A percentile compares a stretch with the other conserved stretches of the same genome.
phyloP scores from a whole-genome alignment of 2,888 invertebrate species.

The Acanthosepion lycidas region DNA sequence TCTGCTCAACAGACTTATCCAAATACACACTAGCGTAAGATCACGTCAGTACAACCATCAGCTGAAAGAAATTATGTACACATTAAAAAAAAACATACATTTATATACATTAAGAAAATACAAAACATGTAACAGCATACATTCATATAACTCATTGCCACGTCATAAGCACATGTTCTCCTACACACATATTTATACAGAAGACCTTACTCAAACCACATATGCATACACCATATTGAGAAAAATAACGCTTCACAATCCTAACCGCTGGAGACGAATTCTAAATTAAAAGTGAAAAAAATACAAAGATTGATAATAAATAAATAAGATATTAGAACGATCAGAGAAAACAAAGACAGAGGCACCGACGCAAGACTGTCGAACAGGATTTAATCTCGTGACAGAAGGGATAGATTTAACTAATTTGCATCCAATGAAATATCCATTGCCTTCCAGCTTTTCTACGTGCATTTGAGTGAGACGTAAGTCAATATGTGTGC shows the following conservation, averaged over 20 bases:
- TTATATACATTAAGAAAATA: not conserved
- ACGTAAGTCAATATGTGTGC: not conserved
- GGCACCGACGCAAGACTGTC: slow-evolving; percentile 6
- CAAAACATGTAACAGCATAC: not conserved
- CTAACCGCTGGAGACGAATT: slow-evolving; percentile 22
- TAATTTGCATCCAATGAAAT: slow-evolving; percentile 33
- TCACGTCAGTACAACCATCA: not conserved
- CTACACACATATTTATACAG: not conserved
- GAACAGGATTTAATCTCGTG: slow-evolving; percentile 14
- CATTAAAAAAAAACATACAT: not conserved
- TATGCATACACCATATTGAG: not conserved
- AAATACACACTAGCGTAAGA: not conserved
- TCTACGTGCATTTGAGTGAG: not conserved
- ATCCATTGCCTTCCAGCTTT: slow-evolving; percentile 14
- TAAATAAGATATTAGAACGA: not conserved
- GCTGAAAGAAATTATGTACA: not conserved
- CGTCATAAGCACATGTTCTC: not conserved
- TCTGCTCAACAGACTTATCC: not conserved
- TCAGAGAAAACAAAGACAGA: slow-evolving; percentile 11
- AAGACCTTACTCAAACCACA: not conserved
- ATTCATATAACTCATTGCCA: not conserved
- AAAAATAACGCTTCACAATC: not conserved
- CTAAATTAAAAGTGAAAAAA: not conserved
- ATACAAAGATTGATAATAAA: not conserved
- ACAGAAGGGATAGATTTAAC: slow-evolving; percentile 21